Base-by-base conservation (phyloP, 2,113 vertebrate genomes). In the Gobius niger region DNA sequence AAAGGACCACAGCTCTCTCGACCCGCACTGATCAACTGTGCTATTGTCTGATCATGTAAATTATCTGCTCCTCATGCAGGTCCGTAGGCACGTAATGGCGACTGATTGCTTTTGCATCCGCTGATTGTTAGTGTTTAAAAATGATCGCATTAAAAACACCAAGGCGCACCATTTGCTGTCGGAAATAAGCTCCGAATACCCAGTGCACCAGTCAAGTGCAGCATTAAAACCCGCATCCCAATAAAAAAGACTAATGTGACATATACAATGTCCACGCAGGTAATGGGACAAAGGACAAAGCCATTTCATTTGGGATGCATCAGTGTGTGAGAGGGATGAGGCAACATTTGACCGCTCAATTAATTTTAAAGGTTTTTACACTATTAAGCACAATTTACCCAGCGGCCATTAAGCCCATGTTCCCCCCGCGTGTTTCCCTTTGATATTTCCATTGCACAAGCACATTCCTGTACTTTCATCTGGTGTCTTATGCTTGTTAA, bases 291-390 rank as follows among this genome's bases (percentile, higher is more conserved):
- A 72, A 79, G 67, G 75, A 83, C 66, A 68, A 75, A 79, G 59
- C 51, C 57, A 41, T 81, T 80, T 82, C 68, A 70, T 75, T 74
- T 77, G 65, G 72, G 46, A 62, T 12, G n/a, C 64, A 72, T 76
- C 72, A 19, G 6, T 80, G 86, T 80, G 74, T 44, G 62, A 68
- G 77, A 74, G 42, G 65, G 79, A 74, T 69, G 70, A 76, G 75
- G 83, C 73, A 86, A 81, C 72, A 83, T 89, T 87, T 81, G 68
- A 61, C 80, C 80, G 78, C 84, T 84, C 82, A 82, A 85, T 90
- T 91, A 69, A 85, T 88, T 91, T 88, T 77, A 77, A 82, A 82
- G 77, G 83, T 85, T 86, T 88, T 88, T 87, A 83, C 79, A 82
- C 79, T 79, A 71, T 87, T 88, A 80, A 87, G 65, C 77, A 85